These are phyloP conservation scores for Hylaeus volcanicus DNA, from an alignment of 1,140 invertebrate species.

Conservation along the genomic window DNA sequence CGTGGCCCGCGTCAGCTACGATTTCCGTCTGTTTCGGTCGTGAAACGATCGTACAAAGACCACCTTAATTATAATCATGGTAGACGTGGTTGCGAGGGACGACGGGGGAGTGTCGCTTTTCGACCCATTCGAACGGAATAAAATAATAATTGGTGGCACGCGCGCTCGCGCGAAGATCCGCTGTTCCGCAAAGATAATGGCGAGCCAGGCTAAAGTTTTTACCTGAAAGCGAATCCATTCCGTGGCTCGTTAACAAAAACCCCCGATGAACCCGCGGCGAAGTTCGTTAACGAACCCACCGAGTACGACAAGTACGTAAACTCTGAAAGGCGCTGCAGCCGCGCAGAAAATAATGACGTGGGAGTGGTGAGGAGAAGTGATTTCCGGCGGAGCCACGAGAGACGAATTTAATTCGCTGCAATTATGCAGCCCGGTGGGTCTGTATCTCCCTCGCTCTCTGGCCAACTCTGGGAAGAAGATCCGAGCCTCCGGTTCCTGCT, in stretches of 20 bases:
- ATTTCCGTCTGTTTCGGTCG: neutral
- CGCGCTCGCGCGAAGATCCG: neutral
- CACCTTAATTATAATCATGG: neutral
- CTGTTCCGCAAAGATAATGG: conserved; percentile 48
- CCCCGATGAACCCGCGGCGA: conserved; percentile 39
- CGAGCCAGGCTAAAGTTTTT: conserved; percentile 42
- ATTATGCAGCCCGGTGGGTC: conserved; percentile 39
- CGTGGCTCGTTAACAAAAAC: conserved; percentile 61
- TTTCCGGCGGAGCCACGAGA: conserved; percentile 54
- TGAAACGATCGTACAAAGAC: neutral
- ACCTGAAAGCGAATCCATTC: conserved; percentile 48
- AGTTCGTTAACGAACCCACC: conserved; percentile 59
- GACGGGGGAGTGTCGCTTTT: neutral
- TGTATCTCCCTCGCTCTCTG: neutral
- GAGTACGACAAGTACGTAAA: conserved; percentile 57
- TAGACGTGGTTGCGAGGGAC: too few relatives aligned
- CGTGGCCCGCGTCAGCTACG: neutral
- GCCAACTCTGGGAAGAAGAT: conserved; percentile 17
- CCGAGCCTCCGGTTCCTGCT: neutral
- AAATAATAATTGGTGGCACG: conserved; percentile 56
- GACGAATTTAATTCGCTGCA: conserved; percentile 64
- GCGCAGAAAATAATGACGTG: conserved; percentile 52
- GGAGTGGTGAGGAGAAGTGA: conserved; percentile 43
- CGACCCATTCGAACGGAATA: neutral
- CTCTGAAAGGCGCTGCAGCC: conserved; percentile 44